phyloP scores from a whole-genome alignment of 2,888 invertebrate genomes.

The Tanytarsus gracilentus region DNA sequence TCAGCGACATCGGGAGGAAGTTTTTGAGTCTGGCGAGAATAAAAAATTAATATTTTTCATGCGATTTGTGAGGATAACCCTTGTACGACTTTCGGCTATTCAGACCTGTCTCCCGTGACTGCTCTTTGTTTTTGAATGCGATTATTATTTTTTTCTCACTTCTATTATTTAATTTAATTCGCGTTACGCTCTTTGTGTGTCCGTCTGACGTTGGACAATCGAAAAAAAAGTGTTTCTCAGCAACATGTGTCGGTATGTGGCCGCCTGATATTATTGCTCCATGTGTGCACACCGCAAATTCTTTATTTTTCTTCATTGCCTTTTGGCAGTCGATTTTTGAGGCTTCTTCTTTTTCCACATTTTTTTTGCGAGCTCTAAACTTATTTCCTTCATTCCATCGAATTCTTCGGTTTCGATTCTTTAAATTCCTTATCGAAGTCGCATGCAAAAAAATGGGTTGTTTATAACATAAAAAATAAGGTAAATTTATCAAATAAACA shows the following conservation, averaged over 20 bases:
- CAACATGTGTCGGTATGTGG: not conserved
- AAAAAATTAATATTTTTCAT: constrained; percentile 9
- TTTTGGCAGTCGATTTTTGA: not conserved
- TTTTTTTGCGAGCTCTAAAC: too few species aligned
- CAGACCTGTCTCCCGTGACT: too few species aligned
- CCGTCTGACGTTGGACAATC: not conserved
- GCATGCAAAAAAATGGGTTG: too few species aligned
- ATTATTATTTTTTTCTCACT: not conserved
- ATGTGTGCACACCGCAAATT: constrained; percentile 9
- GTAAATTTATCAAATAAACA: too few species aligned
- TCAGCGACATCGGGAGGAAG: not conserved
- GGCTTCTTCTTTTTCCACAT: too few species aligned
- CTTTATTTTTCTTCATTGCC: not conserved
- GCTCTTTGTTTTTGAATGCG: not conserved
- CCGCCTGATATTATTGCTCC: too few species aligned
- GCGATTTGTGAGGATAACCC: not conserved
- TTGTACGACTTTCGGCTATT: too few species aligned
- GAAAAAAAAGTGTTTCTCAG: not conserved
- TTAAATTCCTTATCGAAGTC: too few species aligned
- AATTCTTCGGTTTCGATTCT: too few species aligned
- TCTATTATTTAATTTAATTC: not conserved
- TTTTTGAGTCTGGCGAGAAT: not conserved
- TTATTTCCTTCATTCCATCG: too few species aligned
- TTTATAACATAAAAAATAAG: too few species aligned
- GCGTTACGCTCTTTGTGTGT: too few species aligned